A percentile compares a stretch with the other conserved stretches of the same genome.
Conservation (phyloP, 1,140 invertebrate genomes). For the Bombus breviceps region DNA sequence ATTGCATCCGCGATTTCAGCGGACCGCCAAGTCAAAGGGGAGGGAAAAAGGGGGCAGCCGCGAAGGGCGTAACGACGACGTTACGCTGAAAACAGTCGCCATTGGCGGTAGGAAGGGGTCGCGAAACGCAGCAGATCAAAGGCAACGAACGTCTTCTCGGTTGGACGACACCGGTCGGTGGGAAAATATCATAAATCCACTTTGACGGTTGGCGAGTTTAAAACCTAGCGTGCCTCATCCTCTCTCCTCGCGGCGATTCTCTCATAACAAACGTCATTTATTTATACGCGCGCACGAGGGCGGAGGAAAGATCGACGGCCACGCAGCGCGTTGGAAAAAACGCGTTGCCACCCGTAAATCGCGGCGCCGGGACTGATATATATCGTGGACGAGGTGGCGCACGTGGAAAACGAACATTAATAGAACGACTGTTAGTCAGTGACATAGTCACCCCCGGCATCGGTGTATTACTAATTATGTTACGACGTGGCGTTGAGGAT, state of each 20-base stretch:
- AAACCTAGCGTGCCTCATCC: constrained; percentile 70
- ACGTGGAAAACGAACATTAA: constrained; percentile 66
- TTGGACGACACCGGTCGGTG: constrained; percentile 50
- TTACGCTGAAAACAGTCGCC: constrained; percentile 50
- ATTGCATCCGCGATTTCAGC: background rate
- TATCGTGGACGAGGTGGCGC: constrained; percentile 24
- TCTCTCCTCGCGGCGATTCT: constrained; percentile 38
- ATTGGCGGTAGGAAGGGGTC: constrained; percentile 58
- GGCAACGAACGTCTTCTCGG: constrained; percentile 46
- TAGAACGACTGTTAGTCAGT: constrained; percentile 59
- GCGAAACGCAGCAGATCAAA: constrained; percentile 71
- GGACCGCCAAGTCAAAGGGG: background rate
- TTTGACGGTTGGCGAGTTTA: constrained; percentile 76
- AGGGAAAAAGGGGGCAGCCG: background rate
- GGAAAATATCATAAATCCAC: constrained; percentile 80
- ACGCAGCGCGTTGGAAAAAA: constrained; percentile 41
- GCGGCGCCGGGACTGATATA: constrained; percentile 33
- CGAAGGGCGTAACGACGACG: constrained; percentile 39
- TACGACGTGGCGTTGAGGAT: constrained; percentile 49
- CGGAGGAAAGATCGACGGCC: constrained; percentile 60
- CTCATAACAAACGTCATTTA: constrained; percentile 75
- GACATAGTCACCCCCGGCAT: constrained; percentile 24
- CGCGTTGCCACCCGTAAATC: constrained; percentile 56
- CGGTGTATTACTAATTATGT: constrained; percentile 61
- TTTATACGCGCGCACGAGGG: constrained; percentile 63